These are phyloP conservation scores for Stomatorhinus walkeri DNA, from an alignment of 2,797 vertebrate species.

Conservation along the genomic window DNA sequence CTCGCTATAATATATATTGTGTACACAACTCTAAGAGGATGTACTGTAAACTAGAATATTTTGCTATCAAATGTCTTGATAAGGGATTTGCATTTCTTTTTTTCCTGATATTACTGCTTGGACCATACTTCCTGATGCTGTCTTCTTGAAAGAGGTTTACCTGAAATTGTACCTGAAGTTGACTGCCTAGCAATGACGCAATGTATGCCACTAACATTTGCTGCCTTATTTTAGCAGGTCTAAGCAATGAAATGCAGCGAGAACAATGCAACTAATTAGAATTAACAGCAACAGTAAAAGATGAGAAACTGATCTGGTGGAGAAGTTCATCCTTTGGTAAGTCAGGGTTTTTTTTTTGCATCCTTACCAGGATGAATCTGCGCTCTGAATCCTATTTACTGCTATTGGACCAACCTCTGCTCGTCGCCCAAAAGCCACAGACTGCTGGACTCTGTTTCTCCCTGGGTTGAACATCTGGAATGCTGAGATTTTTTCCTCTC, in stretches of 20 bases:
- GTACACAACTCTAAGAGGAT: not conserved
- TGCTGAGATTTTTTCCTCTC: constrained; percentile 56
- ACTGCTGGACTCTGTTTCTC: constrained; percentile 48
- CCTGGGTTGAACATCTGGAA: constrained; percentile 48
- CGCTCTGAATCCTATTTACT: constrained; percentile 25
- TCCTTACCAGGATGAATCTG: not conserved
- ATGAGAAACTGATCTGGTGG: not conserved
- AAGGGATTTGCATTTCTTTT: not conserved
- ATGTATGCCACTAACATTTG: not conserved
- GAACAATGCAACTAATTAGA: not conserved
- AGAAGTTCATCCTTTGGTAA: not conserved
- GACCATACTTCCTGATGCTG: not conserved
- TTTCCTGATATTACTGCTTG: not conserved
- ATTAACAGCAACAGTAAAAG: not conserved
- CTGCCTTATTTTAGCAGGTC: not conserved
- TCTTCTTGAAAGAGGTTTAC: not conserved
- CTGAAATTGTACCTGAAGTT: not conserved
- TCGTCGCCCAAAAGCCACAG: constrained; percentile 60
- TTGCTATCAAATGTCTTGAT: not conserved
- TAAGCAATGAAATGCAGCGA: not conserved
- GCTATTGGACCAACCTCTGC: constrained; percentile 25
- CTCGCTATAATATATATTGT: not conserved
- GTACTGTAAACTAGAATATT: not conserved
- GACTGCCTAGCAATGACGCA: not conserved
- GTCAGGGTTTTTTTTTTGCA: not conserved